Percentiles rank a stretch among this genome's conserved stretches.
phyloP scores from a whole-genome alignment of 2,797 vertebrate genomes.

The Thaleichthys pacificus region DNA sequence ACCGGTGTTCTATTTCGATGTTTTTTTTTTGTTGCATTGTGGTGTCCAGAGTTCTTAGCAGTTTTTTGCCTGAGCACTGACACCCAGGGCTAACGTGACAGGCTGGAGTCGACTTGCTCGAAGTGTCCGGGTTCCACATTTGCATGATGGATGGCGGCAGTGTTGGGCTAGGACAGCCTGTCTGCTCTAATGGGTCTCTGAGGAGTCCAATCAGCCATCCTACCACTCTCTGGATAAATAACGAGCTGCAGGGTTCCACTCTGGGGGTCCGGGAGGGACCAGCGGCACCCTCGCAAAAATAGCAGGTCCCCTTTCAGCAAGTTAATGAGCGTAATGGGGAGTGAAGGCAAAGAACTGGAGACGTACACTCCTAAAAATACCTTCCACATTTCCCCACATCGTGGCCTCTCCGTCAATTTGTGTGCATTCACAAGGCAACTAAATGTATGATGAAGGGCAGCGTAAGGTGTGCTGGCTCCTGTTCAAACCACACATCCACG shows the following conservation, averaged over 20 bases:
- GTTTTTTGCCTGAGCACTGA: constrained; percentile 59
- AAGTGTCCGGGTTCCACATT: constrained; percentile 61
- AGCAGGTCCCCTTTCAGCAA: constrained; percentile 30
- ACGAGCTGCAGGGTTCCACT: constrained; percentile 54
- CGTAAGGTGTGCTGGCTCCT: constrained; percentile 28
- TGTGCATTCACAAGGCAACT: constrained; percentile 21
- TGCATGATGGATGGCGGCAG: constrained; percentile 76
- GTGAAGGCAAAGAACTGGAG: constrained; percentile 35
- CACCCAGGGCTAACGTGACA: constrained; percentile 56
- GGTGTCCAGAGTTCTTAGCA: constrained; percentile 71
- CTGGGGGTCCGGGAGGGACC: constrained; percentile 35
- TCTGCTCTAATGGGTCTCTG: constrained; percentile 74
- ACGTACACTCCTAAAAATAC: constrained; percentile 26
- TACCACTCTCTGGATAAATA: constrained; percentile 65
- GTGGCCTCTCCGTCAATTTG: constrained; percentile 33
- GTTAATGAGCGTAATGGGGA: constrained; percentile 49
- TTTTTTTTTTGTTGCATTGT: constrained; percentile 48
- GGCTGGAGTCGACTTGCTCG: constrained; percentile 45
- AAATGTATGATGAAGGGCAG: constrained; percentile 35
- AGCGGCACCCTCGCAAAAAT: constrained; percentile 38
- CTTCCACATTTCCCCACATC: constrained; percentile 20
- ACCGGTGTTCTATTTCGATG: constrained; percentile 65
- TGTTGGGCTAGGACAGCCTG: constrained; percentile 65
- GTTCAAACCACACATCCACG: constrained; percentile 25
- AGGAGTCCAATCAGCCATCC: constrained; percentile 71